These are phyloP conservation scores for Callitettix versicolor DNA, from an alignment of 1,140 invertebrate species.

Conservation along the genomic window DNA sequence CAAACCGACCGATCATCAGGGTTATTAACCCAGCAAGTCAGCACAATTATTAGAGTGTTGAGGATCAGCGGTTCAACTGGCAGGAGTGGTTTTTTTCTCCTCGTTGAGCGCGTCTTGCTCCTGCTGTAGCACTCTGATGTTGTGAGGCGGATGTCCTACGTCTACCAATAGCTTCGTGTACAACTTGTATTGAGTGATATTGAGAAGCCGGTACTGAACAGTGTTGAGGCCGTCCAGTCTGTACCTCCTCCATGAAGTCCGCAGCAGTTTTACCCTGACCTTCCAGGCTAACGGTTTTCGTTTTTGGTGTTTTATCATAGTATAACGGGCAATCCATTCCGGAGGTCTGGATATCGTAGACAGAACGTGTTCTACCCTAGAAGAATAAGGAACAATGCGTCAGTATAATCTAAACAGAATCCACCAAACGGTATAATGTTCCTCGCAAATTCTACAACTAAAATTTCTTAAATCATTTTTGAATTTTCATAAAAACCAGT, in stretches of 20 bases:
- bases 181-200: constrained; percentile 28
- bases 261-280: constrained; percentile 34
- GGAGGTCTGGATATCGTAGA: constrained; percentile 36
- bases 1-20: too few species aligned
- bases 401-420: too few species aligned
- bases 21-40: too few species aligned
- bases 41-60: too few species aligned
- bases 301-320: constrained; percentile 41
- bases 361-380: constrained; percentile 34
- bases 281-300: constrained; percentile 35
- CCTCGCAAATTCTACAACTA: too few species aligned
- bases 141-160: constrained; percentile 34
- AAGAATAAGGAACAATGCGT: too few species aligned
- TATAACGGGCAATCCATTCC: constrained; percentile 37
- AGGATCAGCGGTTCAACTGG: too few species aligned
- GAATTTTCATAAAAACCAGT: too few species aligned
- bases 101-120: constrained; percentile 9
- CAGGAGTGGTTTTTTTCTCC: neutral
- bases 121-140: constrained; percentile 13
- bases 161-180: constrained; percentile 40
- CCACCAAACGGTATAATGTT: too few species aligned
- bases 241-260: constrained; percentile 36
- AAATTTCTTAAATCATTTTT: too few species aligned
- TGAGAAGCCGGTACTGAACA: constrained; percentile 33
- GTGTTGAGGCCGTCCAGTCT: constrained; percentile 42